Evolutionary conservation across 2,888 invertebrate species (phyloP).

Genomic region (Erebia palarica): DNA sequence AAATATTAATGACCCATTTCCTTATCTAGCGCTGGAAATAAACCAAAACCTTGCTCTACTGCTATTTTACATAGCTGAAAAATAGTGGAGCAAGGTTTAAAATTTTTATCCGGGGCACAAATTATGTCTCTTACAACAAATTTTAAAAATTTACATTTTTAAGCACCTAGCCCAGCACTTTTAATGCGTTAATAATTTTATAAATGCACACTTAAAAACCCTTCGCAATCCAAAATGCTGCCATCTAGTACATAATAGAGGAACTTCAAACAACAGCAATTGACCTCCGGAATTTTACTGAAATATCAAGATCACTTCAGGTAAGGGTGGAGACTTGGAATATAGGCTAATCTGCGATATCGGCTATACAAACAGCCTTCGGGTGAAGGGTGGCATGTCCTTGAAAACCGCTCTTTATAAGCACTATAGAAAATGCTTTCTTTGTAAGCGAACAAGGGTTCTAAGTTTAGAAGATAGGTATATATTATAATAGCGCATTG

Average conservation of each 20-base stretch:
- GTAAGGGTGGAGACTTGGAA: slow-evolving; percentile 36
- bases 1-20: background rate
- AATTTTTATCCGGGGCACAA: background rate
- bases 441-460: slow-evolving; percentile 51
- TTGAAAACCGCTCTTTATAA: slow-evolving; percentile 67
- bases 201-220: background rate
- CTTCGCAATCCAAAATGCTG: slow-evolving; percentile 34
- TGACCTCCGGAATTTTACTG: slow-evolving; percentile 11
- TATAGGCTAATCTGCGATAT: slow-evolving; percentile 64
- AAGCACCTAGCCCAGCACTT: background rate
- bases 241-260: slow-evolving; percentile 49
- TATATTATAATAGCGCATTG: slow-evolving; percentile 1
- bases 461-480: slow-evolving; percentile 41
- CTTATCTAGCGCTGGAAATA: slow-evolving; percentile 3
- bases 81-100: background rate
- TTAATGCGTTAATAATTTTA: background rate
- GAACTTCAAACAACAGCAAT: slow-evolving; percentile 32
- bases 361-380: slow-evolving; percentile 59
- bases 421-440: slow-evolving; percentile 58
- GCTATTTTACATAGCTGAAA: background rate
- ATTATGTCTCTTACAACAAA: background rate
- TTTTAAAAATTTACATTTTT: slow-evolving; percentile 8
- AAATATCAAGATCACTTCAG: slow-evolving; percentile 32
- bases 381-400: slow-evolving; percentile 54
- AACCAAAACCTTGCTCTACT: slow-evolving; percentile 13